A percentile compares a stretch with the other conserved stretches of the same genome.
Conservation (phyloP, 1,140 invertebrate genomes). For the Eumeta japonica region DNA sequence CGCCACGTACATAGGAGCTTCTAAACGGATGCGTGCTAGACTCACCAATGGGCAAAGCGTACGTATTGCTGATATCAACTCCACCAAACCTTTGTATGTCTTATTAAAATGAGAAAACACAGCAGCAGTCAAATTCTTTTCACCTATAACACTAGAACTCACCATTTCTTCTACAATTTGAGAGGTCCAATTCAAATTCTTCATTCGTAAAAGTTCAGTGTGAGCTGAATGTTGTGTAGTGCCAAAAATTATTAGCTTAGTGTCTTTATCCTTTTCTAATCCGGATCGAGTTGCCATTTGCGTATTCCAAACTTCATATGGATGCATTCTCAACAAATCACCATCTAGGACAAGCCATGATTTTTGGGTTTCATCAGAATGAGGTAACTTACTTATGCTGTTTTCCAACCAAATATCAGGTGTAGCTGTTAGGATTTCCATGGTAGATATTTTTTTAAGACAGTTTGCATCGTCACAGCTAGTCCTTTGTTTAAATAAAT, state of each 20-base stretch:
- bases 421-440: constrained; percentile 65
- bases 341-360: constrained; percentile 77
- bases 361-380: constrained; percentile 60
- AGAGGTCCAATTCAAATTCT: constrained; percentile 63
- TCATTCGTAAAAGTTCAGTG: constrained; percentile 57
- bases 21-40: constrained; percentile 59
- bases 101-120: constrained; percentile 65
- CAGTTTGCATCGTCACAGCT: constrained; percentile 60
- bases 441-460: constrained; percentile 60
- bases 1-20: constrained; percentile 73
- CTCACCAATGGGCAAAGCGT: constrained; percentile 75
- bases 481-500: constrained; percentile 59
- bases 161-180: constrained; percentile 64
- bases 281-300: constrained; percentile 42
- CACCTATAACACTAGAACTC: constrained; percentile 64
- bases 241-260: constrained; percentile 65
- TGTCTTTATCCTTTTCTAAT: constrained; percentile 33
- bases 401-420: constrained; percentile 66
- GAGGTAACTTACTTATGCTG: constrained; percentile 61
- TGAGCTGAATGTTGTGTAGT: constrained; percentile 70
- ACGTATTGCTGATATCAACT: constrained; percentile 76
- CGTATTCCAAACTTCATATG: constrained; percentile 60
- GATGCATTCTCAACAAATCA: constrained; percentile 63
- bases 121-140: constrained; percentile 60
- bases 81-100: constrained; percentile 64